Conservation (phyloP, 2,797 vertebrate genomes). For the Poeciliopsis turneri region DNA sequence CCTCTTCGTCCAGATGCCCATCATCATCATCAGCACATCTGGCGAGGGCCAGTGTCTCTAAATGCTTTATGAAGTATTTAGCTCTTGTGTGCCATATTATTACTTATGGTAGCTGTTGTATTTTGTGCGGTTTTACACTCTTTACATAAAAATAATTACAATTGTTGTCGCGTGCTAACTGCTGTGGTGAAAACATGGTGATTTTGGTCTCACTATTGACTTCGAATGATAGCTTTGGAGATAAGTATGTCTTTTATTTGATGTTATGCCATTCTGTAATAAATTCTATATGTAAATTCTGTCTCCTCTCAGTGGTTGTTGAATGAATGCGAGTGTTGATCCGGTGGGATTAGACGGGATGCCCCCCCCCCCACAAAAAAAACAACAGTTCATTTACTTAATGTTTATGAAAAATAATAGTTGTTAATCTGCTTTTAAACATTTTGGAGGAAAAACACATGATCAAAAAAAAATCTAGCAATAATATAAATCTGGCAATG, state of each 20-base stretch:
- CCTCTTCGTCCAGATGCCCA: slow-evolving; percentile 36
- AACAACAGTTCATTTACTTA: not conserved
- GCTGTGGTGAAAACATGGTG: slow-evolving; percentile 61
- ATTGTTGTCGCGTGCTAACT: slow-evolving; percentile 50
- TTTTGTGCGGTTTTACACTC: slow-evolving; percentile 55
- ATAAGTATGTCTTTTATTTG: slow-evolving; percentile 41
- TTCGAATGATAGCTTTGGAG: slow-evolving; percentile 47
- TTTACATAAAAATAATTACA: slow-evolving; percentile 39
- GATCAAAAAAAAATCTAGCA: not conserved
- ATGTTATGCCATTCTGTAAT: slow-evolving; percentile 51
- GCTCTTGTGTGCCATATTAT: slow-evolving; percentile 69
- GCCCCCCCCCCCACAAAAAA: not conserved
- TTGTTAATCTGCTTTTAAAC: not conserved
- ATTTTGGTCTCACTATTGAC: slow-evolving; percentile 48
- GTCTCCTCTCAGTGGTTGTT: slow-evolving; percentile 45
- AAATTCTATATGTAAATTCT: slow-evolving; percentile 28
- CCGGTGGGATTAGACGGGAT: not conserved
- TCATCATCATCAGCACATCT: slow-evolving; percentile 9
- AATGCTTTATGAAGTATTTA: slow-evolving; percentile 65
- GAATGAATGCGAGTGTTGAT: slow-evolving; percentile 51
- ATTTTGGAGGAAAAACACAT: not conserved
- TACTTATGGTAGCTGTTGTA: slow-evolving; percentile 64
- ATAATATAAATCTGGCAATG: not conserved
- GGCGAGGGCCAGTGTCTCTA: slow-evolving; percentile 56
- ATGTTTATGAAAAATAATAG: not conserved